Evolutionary conservation across 23 tunicate species (phyloP).

Genomic region (Ciona savignyi): DNA sequence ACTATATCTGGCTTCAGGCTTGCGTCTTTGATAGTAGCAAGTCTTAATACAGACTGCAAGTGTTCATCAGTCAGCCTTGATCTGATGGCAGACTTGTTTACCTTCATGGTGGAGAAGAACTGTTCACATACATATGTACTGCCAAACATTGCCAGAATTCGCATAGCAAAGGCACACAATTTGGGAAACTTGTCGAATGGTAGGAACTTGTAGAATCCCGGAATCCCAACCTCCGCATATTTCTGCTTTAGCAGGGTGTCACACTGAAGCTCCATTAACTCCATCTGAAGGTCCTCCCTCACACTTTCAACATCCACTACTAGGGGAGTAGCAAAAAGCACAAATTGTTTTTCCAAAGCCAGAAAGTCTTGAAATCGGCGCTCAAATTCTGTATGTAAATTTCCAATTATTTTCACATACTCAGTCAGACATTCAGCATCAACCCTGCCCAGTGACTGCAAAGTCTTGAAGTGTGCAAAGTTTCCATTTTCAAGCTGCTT

Average conservation of each 20-base stretch:
- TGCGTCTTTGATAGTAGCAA: too few relatives aligned
- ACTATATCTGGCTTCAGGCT: too few relatives aligned
- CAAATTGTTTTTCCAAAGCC: conserved; percentile 22
- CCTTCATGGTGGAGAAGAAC: conserved; percentile 30
- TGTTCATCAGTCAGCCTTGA: conserved; percentile 55
- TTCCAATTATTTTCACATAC: conserved; percentile 6
- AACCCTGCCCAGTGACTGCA: conserved; percentile 31
- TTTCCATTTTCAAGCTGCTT: conserved; percentile 34
- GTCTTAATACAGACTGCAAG: conserved; percentile 40
- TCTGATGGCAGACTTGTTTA: conserved; percentile 29
- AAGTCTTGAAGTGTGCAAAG: conserved; percentile 19
- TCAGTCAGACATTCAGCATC: conserved; percentile 27
- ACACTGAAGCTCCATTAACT: conserved; percentile 44
- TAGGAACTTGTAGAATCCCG: conserved; percentile 36
- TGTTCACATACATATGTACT: conserved; percentile 65
- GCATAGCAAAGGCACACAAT: conserved; percentile 32
- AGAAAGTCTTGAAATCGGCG: conserved; percentile 14
- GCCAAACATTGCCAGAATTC: conserved; percentile 58
- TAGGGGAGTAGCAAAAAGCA: conserved; percentile 35
- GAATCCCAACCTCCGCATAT: conserved; percentile 34
- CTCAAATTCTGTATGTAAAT: conserved; percentile 32
- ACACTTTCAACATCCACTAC: conserved; percentile 31
- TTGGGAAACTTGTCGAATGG: conserved; percentile 48
- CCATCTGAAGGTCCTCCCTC: conserved; percentile 40
- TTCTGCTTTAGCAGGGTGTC: conserved; percentile 46